A percentile compares a stretch with the other conserved stretches of the same genome.
Conservation (phyloP, 2,888 invertebrate genomes). For the Timema cristinae region DNA sequence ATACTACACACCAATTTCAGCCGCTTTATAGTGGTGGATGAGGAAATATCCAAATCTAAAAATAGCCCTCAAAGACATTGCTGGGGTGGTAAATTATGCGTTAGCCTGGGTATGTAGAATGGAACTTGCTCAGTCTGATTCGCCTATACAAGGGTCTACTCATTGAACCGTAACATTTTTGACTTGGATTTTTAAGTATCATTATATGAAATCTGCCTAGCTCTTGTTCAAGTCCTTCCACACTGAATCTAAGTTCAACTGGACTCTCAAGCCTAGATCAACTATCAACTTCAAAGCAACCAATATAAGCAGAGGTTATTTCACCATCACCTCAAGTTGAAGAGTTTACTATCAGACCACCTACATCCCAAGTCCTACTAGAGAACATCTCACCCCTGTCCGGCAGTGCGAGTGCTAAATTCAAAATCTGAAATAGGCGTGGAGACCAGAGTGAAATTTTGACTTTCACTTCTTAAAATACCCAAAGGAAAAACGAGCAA, state of each 20-base stretch:
- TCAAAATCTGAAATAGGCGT: neutral
- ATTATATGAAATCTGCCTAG: too few relatives aligned
- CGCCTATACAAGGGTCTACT: conserved; percentile 10
- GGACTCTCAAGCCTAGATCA: too few relatives aligned
- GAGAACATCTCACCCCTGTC: neutral
- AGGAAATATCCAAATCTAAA: conserved; percentile 6
- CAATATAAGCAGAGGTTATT: neutral
- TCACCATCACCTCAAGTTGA: neutral
- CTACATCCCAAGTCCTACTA: conserved; percentile 4
- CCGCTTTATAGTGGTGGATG: conserved; percentile 3
- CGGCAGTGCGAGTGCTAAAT: neutral
- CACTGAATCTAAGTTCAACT: neutral
- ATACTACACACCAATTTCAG: conserved; percentile 4
- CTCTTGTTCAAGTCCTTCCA: neutral
- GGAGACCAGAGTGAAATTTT: neutral
- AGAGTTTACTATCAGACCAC: neutral
- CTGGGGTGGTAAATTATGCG: conserved; percentile 2
- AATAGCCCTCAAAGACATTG: neutral
- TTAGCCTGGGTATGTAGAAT: neutral
- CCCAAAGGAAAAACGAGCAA: neutral
- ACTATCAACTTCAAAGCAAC: neutral
- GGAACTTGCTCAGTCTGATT: conserved; percentile 15
- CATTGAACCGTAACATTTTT: conserved; percentile 15
- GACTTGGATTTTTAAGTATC: conserved; percentile 5
- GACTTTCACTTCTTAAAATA: neutral